Base-by-base conservation (phyloP, 2,888 invertebrate species). In the Bimastos eiseni region DNA sequence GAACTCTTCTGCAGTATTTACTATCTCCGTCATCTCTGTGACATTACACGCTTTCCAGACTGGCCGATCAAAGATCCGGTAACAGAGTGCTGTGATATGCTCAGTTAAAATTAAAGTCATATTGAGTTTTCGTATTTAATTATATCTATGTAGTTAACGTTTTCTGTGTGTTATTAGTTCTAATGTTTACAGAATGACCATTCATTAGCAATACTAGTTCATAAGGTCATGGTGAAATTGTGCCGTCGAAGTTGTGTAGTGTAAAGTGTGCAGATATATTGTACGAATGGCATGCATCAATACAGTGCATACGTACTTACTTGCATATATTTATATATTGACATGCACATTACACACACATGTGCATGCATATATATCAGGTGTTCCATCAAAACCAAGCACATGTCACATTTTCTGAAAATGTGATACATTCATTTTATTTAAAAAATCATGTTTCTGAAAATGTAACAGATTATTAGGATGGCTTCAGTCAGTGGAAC, bases 1-100 rank as follows among this genome's bases (percentile, higher is more conserved):
- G 99, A 99, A 96, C 96, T 99, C 90, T 99, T 99, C 96, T 99
- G 99, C 96, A 98, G 98, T 95, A 98, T 98, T 95, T 99, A 98
- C 96, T 99, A 99, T 95, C 96, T 99, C 94, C 96, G 99, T 5
- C 99, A 99, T 96, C 96, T 99, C 93, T 99, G 98, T 95, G 98
- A 99, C 95, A 97, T 96, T 15, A 96, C 93, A 44, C 94, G 96
- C 93, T 99, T 99, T 96, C 98, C 99, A 13, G 97, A 98, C 95
- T 99, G 99, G 99, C 98, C 98, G 5, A 98, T 99, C 94, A 97
- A 97, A 33, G 97, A 99, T 94, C 98, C 99, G 89, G 98, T 98
- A 95, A 96, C 49, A 96, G 91, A 33, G 19, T 55, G 33, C 33
- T 49, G 5, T 88, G 24, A 24, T 88, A 38, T 36, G 37, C 34